Evolutionary conservation across 2,113 vertebrate genomes (phyloP), one percentile per base, ranked within the genome.

Genomic region (Callocephalon fimbriatum): DNA sequence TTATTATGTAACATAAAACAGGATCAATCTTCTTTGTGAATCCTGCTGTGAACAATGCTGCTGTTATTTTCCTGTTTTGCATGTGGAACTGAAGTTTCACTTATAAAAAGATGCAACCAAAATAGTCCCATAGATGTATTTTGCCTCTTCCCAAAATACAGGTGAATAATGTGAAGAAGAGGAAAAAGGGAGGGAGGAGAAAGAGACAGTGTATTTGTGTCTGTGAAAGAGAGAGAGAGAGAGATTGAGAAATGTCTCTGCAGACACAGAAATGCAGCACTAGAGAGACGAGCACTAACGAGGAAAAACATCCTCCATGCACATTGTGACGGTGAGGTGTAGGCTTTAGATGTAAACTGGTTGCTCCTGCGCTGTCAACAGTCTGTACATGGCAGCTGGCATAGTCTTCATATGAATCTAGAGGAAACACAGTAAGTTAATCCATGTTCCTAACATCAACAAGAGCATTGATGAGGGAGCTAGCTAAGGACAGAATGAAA

Each of bases 331-430:
- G 4, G 26, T 80, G 81, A 86, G 56, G 73, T 45, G 80, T 56
- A 5, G 0, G 90, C 85, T 97, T 99, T 97, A 99, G 98, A 99
- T 99, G 99, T 99, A 99, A 95, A 99, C 98, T 0, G 99, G 99
- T 84, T 99, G 99, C 90, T 99, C 99, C 98, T 99, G 99, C 3
- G 99, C 99, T 2, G 99, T 99, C 98, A 99, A 98, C 97, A 99
- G 98, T 85, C 99, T 98, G 98, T 99, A 99, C 99, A 99, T 99
- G 94, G 99, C 99, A 37, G 99, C 99, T 61, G 99, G 99, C 99
- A 99, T 99, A 5, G 99, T 99, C 98, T 99, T 99, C 99, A 99
- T 99, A 96, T 99, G 99, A 92, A 99, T 99, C 99, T 99, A 50
- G 88, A 85, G 73, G 47, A 92, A 85, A 95, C 3, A 90, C 3